A percentile compares a stretch with the other conserved stretches of the same genome.
Evolutionary conservation across 2,113 vertebrate species (phyloP).

Genomic region (Chroicocephalus ridibundus): DNA sequence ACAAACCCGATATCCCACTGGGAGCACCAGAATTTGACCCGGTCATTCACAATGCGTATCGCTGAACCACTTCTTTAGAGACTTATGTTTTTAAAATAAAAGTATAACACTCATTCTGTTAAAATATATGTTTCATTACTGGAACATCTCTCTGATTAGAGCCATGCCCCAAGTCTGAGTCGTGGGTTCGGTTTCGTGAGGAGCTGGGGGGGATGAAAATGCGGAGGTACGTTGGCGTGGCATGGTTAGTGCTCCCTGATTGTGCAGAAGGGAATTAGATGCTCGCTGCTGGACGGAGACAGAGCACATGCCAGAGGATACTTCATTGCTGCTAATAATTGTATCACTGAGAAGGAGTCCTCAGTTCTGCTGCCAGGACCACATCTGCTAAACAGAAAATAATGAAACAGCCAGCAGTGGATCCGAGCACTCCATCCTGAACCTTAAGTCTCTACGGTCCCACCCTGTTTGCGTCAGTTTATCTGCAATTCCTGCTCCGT

Average conservation of each 20-base stretch:
- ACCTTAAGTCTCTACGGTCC: not conserved
- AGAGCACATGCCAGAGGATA: not conserved
- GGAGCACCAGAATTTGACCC: not conserved
- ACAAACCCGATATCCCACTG: not conserved
- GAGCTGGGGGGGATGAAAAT: not conserved
- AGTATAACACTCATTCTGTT: not conserved
- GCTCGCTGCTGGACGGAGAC: not conserved
- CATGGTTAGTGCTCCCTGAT: not conserved
- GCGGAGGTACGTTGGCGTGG: rapidly evolving
- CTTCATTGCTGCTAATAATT: not conserved
- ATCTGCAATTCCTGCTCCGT: not conserved
- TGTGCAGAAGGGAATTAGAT: not conserved
- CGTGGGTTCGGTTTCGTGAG: rapidly evolving
- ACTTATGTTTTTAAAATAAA: not conserved
- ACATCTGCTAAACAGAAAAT: not conserved
- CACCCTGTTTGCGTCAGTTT: not conserved
- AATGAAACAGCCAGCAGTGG: not conserved
- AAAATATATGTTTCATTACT: not conserved
- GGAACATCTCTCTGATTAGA: not conserved
- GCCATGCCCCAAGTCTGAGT: not conserved
- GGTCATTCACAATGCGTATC: not conserved
- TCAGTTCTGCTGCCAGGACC: not conserved
- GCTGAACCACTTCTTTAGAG: not conserved
- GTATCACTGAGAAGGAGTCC: not conserved
- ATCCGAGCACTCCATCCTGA: not conserved